Conservation (phyloP, 2,888 invertebrate genomes). For the Lasioglossum morio region DNA sequence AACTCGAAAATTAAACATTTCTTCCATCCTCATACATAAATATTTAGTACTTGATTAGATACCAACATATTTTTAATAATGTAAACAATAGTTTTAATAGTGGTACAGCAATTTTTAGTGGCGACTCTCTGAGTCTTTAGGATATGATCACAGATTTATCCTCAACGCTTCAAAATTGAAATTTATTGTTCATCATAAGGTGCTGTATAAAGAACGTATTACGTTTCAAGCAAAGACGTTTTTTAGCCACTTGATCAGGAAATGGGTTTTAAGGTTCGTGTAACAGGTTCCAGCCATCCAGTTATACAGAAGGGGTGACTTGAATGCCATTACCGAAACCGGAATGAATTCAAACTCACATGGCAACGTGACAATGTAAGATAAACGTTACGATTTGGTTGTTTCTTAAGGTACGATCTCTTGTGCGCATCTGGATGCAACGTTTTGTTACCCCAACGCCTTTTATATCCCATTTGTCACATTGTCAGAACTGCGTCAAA, state of each 20-base stretch:
- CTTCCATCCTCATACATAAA: too few species aligned
- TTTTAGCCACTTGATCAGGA: background rate
- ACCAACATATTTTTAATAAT: too few species aligned
- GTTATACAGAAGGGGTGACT: constrained; percentile 12
- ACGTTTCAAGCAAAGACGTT: background rate
- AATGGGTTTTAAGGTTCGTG: background rate
- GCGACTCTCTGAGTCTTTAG: background rate
- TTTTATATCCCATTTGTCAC: too few species aligned
- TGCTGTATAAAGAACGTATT: background rate
- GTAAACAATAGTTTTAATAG: too few species aligned
- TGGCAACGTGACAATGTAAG: background rate
- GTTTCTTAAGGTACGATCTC: background rate
- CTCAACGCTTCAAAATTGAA: background rate
- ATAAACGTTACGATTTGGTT: background rate
- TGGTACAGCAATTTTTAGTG: too few species aligned
- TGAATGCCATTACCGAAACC: constrained; percentile 23
- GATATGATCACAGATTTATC: background rate
- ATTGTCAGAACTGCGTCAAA: too few species aligned
- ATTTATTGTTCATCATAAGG: background rate
- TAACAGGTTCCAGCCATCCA: constrained; percentile 28
- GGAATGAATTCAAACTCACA: constrained; percentile 17
- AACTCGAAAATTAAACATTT: too few species aligned
- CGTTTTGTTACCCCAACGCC: too few species aligned
- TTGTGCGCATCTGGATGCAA: too few species aligned
- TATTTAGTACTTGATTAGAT: too few species aligned